phyloP scores from a whole-genome alignment of 1,140 invertebrate genomes.

The Glossosoma conforme region DNA sequence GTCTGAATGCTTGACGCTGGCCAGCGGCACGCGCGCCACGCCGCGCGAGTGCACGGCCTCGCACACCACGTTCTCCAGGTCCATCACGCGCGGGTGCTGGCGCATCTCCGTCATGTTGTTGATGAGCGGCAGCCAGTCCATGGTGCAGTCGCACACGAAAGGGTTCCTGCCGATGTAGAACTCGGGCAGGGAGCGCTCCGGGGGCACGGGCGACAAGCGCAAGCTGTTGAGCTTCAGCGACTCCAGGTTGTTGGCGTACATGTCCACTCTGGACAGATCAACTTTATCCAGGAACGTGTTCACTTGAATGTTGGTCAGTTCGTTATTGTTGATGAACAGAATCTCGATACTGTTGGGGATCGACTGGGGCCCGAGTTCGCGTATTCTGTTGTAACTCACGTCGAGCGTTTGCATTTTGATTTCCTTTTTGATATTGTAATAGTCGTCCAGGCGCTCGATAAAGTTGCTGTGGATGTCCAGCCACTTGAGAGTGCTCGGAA shows the following conservation, averaged over 20 bases:
- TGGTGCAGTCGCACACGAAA: slow-evolving; percentile 86
- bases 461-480: slow-evolving; percentile 84
- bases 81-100: slow-evolving; percentile 81
- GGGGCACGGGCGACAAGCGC: slow-evolving; percentile 64
- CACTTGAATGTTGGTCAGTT: slow-evolving; percentile 69
- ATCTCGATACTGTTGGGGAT: slow-evolving; percentile 87
- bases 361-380: slow-evolving; percentile 69
- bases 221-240: slow-evolving; percentile 77
- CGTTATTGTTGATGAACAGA: slow-evolving; percentile 86
- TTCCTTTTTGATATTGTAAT: slow-evolving; percentile 76
- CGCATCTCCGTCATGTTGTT: slow-evolving; percentile 76
- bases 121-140: slow-evolving; percentile 86
- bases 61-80: slow-evolving; percentile 80
- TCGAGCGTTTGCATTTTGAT: slow-evolving; percentile 78
- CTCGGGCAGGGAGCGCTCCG: slow-evolving; percentile 68
- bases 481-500: slow-evolving; percentile 84
- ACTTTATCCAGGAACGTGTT: slow-evolving; percentile 83
- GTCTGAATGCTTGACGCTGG: slow-evolving; percentile 64
- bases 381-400: slow-evolving; percentile 81
- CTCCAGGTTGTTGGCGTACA: slow-evolving; percentile 81
- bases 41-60: slow-evolving; percentile 71
- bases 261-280: slow-evolving; percentile 78
- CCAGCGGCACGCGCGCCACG: slow-evolving; percentile 62
- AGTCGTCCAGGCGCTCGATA: slow-evolving; percentile 79
- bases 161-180: slow-evolving; percentile 87